A percentile compares a stretch with the other conserved stretches of the same genome.
phyloP scores from a whole-genome alignment of 1,140 invertebrate species.

The Reticulitermes speratus region DNA sequence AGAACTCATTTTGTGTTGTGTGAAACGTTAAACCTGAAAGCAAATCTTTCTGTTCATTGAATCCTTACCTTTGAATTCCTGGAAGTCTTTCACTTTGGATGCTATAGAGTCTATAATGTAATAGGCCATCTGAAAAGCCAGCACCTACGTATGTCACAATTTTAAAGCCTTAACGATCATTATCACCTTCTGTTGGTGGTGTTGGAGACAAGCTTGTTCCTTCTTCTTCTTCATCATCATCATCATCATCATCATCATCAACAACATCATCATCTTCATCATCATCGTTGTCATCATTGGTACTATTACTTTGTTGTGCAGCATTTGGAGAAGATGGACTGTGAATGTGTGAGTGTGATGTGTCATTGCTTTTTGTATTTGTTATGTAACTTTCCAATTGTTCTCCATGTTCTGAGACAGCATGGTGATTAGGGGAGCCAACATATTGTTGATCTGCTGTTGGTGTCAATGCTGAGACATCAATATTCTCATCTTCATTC shows the following conservation, averaged over 20 bases:
- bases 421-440: background rate
- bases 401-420: background rate
- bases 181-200: background rate
- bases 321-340: background rate
- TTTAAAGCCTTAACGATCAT: background rate
- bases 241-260: background rate
- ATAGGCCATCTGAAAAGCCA: background rate
- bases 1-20: background rate
- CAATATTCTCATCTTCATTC: constrained; percentile 11
- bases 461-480: background rate
- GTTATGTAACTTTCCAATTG: background rate
- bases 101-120: background rate
- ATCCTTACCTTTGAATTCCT: background rate
- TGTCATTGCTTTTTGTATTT: background rate
- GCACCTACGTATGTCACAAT: background rate
- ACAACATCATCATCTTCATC: background rate
- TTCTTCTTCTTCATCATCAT: too few species aligned
- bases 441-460: background rate
- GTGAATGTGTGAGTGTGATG: background rate
- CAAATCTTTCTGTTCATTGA: background rate
- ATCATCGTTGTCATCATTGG: background rate
- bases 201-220: background rate
- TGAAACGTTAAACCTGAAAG: background rate
- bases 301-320: background rate
- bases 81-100: background rate